Evolutionary conservation across 2,113 vertebrate genomes (phyloP).

Genomic region (Lagopus leucura): DNA sequence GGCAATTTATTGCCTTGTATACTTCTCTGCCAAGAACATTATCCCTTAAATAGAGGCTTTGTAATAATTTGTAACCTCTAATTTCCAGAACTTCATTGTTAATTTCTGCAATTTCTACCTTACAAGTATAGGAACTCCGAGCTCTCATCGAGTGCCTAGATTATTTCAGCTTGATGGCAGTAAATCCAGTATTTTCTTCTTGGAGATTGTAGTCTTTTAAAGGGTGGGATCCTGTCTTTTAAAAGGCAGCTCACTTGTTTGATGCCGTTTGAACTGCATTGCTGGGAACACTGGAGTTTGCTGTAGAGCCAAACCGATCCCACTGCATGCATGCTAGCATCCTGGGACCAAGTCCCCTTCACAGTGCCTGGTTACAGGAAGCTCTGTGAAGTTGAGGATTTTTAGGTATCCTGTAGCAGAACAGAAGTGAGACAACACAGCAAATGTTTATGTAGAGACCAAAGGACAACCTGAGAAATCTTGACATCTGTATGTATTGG

Average conservation of each 20-base stretch:
- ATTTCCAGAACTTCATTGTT: slow-evolving; percentile 62
- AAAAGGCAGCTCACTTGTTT: not conserved
- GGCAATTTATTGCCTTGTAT: slow-evolving; percentile 65
- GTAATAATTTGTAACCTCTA: slow-evolving; percentile 47
- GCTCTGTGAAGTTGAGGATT: not conserved
- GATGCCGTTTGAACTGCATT: not conserved
- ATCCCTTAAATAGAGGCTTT: slow-evolving; percentile 63
- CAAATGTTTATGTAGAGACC: not conserved
- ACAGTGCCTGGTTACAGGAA: not conserved
- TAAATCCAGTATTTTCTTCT: not conserved
- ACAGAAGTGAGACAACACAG: no score
- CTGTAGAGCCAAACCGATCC: not conserved
- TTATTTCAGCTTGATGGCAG: not conserved
- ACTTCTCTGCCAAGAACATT: slow-evolving; percentile 66
- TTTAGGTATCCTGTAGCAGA: not conserved
- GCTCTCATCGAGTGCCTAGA: not conserved
- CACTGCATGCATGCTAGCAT: fast-evolving
- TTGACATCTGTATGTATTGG: not conserved
- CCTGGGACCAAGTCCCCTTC: not conserved
- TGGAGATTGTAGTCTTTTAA: not conserved
- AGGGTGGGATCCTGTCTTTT: not conserved
- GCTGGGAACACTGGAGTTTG: not conserved
- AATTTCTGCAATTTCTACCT: slow-evolving; percentile 42
- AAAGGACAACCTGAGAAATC: not conserved
- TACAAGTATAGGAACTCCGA: not conserved